phyloP scores from a whole-genome alignment of 2,797 vertebrate genomes.

The Heterohyrax brucei region DNA sequence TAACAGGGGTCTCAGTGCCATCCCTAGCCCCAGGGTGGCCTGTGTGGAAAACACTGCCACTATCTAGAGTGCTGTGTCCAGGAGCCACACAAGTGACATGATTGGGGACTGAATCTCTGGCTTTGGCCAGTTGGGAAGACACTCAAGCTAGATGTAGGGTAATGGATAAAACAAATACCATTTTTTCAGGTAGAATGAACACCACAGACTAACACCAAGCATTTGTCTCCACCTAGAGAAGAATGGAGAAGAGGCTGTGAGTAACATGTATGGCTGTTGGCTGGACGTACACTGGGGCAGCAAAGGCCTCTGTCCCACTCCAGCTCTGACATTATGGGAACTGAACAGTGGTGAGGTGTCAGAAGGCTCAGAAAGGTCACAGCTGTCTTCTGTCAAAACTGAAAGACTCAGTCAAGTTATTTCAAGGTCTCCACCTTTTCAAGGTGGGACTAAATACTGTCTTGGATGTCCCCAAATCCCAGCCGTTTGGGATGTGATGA shows the following conservation, averaged over 20 bases:
- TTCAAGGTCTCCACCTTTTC: background rate
- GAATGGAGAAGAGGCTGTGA: background rate
- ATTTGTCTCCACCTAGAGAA: background rate
- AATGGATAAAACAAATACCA: too few species aligned
- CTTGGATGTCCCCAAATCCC: background rate
- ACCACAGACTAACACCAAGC: background rate
- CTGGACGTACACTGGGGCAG: background rate
- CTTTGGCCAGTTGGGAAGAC: background rate
- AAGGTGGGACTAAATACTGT: background rate
- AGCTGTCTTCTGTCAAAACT: background rate
- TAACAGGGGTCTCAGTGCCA: background rate
- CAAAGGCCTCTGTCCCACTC: fast-evolving
- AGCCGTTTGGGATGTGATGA: background rate
- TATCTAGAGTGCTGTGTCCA: fast-evolving
- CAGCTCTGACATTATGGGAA: fast-evolving
- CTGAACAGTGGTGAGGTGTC: fast-evolving
- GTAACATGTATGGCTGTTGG: fast-evolving
- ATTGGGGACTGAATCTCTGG: background rate
- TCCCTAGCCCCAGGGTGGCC: background rate
- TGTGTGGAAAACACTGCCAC: fast-evolving
- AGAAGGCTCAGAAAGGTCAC: background rate
- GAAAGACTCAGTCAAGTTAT: background rate
- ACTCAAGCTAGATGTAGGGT: background rate
- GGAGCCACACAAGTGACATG: background rate
- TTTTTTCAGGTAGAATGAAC: background rate